A percentile compares a stretch with the other conserved stretches of the same genome.
phyloP scores from a whole-genome alignment of 2,113 vertebrate genomes.

The Otus sunia region DNA sequence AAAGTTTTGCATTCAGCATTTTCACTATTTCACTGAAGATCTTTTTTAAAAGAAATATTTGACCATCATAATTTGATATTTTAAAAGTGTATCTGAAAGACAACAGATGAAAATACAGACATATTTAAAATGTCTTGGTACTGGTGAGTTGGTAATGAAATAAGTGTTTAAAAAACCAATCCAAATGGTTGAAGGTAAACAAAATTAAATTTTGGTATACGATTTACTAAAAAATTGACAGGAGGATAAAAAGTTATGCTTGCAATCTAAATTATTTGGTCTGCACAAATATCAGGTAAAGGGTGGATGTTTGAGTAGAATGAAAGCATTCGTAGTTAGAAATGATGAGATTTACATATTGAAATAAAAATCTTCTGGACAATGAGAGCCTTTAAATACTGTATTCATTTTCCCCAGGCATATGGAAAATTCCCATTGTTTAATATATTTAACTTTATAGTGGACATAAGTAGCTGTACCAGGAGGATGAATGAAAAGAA shows the following conservation, averaged over 20 bases:
- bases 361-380: not conserved
- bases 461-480: not conserved
- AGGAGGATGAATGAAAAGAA: not conserved
- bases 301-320: not conserved
- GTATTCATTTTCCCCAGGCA: not conserved
- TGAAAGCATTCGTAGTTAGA: not conserved
- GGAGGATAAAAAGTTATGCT: not conserved
- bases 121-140: not conserved
- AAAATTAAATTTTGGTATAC: not conserved
- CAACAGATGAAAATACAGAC: not conserved
- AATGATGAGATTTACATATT: not conserved
- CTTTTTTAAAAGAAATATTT: not conserved
- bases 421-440: not conserved
- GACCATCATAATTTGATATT: not conserved
- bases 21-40: not conserved
- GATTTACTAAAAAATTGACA: not conserved
- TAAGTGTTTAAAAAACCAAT: not conserved
- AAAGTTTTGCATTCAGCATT: not conserved
- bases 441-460: not conserved
- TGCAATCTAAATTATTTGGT: not conserved
- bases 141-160: not conserved
- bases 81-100: not conserved
- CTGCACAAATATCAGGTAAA: not conserved
- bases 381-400: not conserved
- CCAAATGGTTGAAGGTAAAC: not conserved